Conservation (phyloP, 2,888 invertebrate genomes). For the Scaptomyza reducta region DNA sequence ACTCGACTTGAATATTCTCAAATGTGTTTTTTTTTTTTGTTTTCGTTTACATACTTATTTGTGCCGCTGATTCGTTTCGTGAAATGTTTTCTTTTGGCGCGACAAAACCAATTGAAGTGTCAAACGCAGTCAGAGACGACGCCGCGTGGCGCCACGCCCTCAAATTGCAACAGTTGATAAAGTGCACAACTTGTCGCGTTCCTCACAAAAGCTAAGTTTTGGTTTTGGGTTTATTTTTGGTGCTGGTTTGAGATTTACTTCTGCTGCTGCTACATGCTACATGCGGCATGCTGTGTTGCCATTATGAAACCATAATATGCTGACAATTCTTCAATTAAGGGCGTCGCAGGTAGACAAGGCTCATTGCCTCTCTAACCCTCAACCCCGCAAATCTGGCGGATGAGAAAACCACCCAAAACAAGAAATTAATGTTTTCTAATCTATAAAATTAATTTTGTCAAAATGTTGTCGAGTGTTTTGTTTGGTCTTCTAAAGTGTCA, state of each 20-base stretch:
- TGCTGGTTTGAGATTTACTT: slow-evolving; percentile 2
- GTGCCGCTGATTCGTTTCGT: slow-evolving; percentile 24
- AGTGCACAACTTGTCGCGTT: slow-evolving; percentile 63
- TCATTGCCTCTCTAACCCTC: slow-evolving; percentile 49
- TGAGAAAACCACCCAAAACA: background rate
- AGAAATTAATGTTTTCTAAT: slow-evolving; percentile 65
- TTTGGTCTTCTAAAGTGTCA: slow-evolving; percentile 34
- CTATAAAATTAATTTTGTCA: slow-evolving; percentile 77
- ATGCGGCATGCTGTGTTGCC: slow-evolving; percentile 40
- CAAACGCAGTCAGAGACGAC: slow-evolving; percentile 58
- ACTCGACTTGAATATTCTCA: background rate
- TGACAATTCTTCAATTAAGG: slow-evolving; percentile 71
- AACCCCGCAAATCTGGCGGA: no score
- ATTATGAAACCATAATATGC: slow-evolving; percentile 71
- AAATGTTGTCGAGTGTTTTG: slow-evolving; percentile 63
- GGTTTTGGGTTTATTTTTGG: background rate
- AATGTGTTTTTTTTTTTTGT: slow-evolving; percentile 1
- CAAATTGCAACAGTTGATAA: slow-evolving; percentile 69
- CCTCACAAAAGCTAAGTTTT: background rate
- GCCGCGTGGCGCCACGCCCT: slow-evolving; percentile 72
- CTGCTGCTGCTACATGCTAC: background rate
- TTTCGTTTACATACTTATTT: slow-evolving; percentile 1
- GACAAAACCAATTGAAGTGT: slow-evolving; percentile 76
- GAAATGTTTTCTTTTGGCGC: slow-evolving; percentile 24
- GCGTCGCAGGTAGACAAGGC: slow-evolving; percentile 56